phyloP scores from a whole-genome alignment of 2,888 invertebrate genomes.

The Polyploca ridens region DNA sequence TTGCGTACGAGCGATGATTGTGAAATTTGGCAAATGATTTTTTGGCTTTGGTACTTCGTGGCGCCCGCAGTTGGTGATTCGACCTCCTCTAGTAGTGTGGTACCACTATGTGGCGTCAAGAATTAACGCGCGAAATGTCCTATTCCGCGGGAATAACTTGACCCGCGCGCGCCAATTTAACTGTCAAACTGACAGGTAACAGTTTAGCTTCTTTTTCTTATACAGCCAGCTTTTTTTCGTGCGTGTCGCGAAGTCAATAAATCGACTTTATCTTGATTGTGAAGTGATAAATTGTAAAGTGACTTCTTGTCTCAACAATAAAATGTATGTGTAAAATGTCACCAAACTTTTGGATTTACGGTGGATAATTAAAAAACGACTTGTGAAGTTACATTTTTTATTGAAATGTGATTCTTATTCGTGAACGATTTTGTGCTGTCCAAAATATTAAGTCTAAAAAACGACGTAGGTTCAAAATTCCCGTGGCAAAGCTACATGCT shows the following conservation, averaged over 20 bases:
- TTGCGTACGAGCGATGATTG: constrained; percentile 48
- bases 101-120: constrained; percentile 37
- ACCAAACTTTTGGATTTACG: constrained; percentile 3
- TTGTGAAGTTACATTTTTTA: constrained; percentile 20
- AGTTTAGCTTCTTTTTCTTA: constrained; percentile 14
- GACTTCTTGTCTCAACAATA: neutral
- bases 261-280: constrained; percentile 19
- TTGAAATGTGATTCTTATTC: constrained; percentile 44
- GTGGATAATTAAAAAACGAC: constrained; percentile 10
- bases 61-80: constrained; percentile 48
- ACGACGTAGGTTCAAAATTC: constrained; percentile 14
- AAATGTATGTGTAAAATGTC: constrained; percentile 28
- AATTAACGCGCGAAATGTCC: constrained; percentile 50
- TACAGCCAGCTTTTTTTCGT: constrained; percentile 34
- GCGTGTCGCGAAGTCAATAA: neutral
- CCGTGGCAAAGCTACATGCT: constrained; percentile 52
- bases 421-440: constrained; percentile 43
- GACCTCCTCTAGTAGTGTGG: constrained; percentile 32
- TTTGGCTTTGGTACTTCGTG: constrained; percentile 57
- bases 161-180: constrained; percentile 39
- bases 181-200: constrained; percentile 38
- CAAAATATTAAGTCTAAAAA: constrained; percentile 25
- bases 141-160: constrained; percentile 56
- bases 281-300: constrained; percentile 12
- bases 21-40: constrained; percentile 72